Evolutionary conservation across 2,888 invertebrate genomes (phyloP).

Genomic region (Magallana nippona): DNA sequence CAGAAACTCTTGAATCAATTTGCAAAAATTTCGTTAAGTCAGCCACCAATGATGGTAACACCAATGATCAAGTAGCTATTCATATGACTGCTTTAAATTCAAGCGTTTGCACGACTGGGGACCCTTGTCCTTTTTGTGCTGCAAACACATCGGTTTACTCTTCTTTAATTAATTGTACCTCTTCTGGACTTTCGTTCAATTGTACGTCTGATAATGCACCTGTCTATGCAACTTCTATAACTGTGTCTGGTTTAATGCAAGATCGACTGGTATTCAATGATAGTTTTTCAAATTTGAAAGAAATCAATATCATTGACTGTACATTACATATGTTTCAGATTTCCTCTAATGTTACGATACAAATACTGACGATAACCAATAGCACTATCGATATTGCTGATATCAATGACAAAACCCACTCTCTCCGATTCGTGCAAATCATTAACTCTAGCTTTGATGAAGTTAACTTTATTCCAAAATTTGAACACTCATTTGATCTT

Average conservation of each 20-base stretch:
- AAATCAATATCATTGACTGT: neutral
- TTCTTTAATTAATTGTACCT: too few species aligned
- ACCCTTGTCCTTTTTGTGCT: too few species aligned
- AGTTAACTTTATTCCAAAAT: neutral
- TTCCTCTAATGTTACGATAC: neutral
- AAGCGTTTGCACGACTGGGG: too few species aligned
- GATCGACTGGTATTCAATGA: neutral
- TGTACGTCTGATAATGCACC: neutral
- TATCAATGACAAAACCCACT: neutral
- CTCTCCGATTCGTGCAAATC: neutral
- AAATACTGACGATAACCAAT: neutral
- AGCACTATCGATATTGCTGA: neutral
- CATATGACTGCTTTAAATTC: too few species aligned
- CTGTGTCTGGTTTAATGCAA: neutral
- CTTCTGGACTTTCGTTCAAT: too few species aligned
- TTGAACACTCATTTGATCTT: neutral
- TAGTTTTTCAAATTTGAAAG: neutral
- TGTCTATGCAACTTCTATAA: neutral
- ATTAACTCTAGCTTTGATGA: neutral
- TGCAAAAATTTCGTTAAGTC: too few species aligned
- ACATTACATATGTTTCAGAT: neutral
- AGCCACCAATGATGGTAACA: too few species aligned
- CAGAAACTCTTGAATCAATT: too few species aligned
- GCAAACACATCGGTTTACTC: too few species aligned
- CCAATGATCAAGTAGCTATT: too few species aligned